Conservation (phyloP, 2,113 vertebrate species). For the Scomber colias region DNA sequence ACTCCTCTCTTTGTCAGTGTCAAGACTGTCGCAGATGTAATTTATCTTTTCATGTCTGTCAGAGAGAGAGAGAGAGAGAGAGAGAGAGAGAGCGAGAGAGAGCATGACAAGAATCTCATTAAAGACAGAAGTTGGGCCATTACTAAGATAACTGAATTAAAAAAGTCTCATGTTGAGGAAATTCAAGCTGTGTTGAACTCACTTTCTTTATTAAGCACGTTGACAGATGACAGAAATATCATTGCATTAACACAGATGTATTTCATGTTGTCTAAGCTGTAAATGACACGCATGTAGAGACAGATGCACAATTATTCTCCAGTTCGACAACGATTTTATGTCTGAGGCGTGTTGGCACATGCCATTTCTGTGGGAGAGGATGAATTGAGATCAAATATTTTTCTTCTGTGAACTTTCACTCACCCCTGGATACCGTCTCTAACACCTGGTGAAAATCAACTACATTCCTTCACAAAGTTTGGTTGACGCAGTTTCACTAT, state of each 20-base stretch:
- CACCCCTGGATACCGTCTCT: background rate
- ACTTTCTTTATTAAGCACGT: too few relatives aligned
- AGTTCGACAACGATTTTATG: too few relatives aligned
- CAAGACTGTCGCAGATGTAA: constrained; percentile 28
- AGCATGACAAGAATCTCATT: constrained; percentile 14
- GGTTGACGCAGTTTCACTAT: constrained; percentile 5
- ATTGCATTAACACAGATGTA: background rate
- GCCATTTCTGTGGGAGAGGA: background rate
- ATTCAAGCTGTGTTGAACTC: background rate
- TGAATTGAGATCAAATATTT: constrained; percentile 18
- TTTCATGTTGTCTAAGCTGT: background rate
- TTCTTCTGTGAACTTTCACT: constrained; percentile 24
- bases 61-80: background rate
- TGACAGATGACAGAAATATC: background rate
- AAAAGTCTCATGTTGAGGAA: background rate
- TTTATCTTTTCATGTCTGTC: constrained; percentile 39
- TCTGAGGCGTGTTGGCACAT: background rate
- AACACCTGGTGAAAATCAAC: constrained; percentile 17
- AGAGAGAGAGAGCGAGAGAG: background rate
- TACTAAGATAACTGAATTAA: constrained; percentile 19
- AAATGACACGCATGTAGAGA: background rate
- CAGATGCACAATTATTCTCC: background rate
- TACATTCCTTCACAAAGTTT: constrained; percentile 9
- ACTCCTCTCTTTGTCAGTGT: constrained; percentile 29
- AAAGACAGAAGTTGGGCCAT: background rate